Percentiles rank a stretch among this genome's conserved stretches.
Evolutionary conservation across 2,797 vertebrate species (phyloP).

Genomic region (Lophius americanus): DNA sequence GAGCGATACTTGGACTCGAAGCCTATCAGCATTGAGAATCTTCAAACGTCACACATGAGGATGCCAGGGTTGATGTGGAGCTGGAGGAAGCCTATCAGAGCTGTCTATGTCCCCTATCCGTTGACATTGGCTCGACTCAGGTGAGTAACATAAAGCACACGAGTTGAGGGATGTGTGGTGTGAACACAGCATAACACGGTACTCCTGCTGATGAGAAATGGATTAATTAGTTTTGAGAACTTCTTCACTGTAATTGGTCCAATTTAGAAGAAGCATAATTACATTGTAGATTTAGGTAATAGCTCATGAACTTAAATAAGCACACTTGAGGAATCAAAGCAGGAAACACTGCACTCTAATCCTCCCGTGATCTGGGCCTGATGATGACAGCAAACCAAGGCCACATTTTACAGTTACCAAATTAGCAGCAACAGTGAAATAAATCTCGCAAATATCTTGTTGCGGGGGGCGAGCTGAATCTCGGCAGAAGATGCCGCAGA

Average conservation of each 20-base stretch:
- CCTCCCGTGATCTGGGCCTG: neutral
- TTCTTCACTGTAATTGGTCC: neutral
- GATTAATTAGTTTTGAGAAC: neutral
- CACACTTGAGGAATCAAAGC: constrained; percentile 8
- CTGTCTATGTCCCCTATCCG: no score
- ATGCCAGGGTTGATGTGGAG: no score
- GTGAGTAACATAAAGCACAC: no score
- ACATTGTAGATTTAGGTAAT: neutral
- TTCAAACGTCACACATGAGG: no score
- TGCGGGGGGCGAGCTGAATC: constrained; percentile 24
- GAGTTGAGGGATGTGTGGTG: no score
- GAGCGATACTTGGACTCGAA: no score
- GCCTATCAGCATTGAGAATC: no score
- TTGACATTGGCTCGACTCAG: no score
- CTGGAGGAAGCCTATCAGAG: no score
- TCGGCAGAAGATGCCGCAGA: constrained; percentile 39
- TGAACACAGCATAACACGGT: no score
- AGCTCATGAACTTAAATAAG: constrained; percentile 13
- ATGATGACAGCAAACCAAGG: constrained; percentile 15
- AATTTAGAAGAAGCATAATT: no score
- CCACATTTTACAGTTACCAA: constrained; percentile 23
- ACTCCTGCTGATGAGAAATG: neutral
- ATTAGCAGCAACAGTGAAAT: constrained; percentile 44
- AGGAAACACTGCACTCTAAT: constrained; percentile 22
- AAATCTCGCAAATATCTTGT: constrained; percentile 51